Conservation (phyloP, 1,140 invertebrate genomes). For the Cotesia typhae region DNA sequence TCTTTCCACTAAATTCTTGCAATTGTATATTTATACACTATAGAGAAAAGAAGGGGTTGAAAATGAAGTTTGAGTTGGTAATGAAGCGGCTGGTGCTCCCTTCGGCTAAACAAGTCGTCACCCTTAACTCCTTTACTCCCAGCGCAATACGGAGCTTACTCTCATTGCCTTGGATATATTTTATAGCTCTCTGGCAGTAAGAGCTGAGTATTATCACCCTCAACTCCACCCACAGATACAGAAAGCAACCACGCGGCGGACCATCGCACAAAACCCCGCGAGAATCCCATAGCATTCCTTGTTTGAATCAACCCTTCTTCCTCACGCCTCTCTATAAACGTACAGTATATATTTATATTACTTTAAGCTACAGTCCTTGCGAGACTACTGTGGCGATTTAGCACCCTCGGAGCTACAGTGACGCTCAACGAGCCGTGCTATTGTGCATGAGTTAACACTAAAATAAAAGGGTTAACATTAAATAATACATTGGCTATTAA, state of each 20-base stretch:
- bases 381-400: constrained; percentile 36
- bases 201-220: constrained; percentile 59
- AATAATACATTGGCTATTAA: not conserved
- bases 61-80: constrained; percentile 62
- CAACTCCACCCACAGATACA: constrained; percentile 30
- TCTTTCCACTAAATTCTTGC: constrained; percentile 55
- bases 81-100: constrained; percentile 56
- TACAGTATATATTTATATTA: constrained; percentile 30
- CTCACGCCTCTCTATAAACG: constrained; percentile 46
- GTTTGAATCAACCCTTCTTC: constrained; percentile 38
- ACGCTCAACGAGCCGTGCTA: constrained; percentile 61
- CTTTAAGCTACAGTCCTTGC: constrained; percentile 25
- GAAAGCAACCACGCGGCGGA: constrained; percentile 22
- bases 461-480: constrained; percentile 51
- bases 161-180: constrained; percentile 61
- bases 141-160: constrained; percentile 6
- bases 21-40: constrained; percentile 44
- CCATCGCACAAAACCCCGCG: constrained; percentile 22
- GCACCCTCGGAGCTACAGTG: constrained; percentile 51
- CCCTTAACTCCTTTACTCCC: constrained; percentile 43
- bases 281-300: constrained; percentile 41
- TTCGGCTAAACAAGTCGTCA: constrained; percentile 60
- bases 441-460: constrained; percentile 47
- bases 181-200: constrained; percentile 59
- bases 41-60: constrained; percentile 55